These are phyloP conservation scores for Drosophila lacertosa DNA, from an alignment of 1,140 invertebrate genomes.

Conservation along the genomic window DNA sequence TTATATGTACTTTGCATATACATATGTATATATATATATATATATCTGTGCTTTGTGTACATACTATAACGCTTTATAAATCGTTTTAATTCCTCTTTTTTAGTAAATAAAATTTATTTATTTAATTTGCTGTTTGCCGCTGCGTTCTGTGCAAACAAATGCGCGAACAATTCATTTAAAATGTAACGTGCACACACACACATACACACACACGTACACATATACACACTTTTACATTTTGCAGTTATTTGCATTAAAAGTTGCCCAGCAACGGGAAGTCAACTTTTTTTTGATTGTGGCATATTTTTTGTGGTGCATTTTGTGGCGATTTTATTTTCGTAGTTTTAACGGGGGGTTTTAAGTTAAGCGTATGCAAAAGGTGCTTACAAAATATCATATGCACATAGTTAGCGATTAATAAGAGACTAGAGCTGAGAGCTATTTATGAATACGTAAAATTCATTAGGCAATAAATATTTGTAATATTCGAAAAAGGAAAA, in stretches of 20 bases:
- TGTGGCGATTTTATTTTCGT: conserved; percentile 46
- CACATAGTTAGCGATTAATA: conserved; percentile 1
- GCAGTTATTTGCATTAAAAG: conserved; percentile 66
- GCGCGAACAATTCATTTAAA: conserved; percentile 78
- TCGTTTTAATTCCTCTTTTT: conserved; percentile 49
- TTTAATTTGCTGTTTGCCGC: conserved; percentile 71
- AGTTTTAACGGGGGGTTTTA: conserved; percentile 25
- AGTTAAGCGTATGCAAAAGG: conserved; percentile 34
- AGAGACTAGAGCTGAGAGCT: neutral
- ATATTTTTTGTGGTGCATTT: conserved; percentile 58
- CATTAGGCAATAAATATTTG: neutral
- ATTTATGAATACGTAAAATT: conserved; percentile 1
- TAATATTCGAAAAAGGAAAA: neutral
- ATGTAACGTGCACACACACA: conserved; percentile 56
- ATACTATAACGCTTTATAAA: conserved; percentile 15
- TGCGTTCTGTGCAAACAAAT: conserved; percentile 68
- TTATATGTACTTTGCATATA: conserved; percentile 8
- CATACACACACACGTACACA: conserved; percentile 3
- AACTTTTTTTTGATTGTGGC: conserved; percentile 63
- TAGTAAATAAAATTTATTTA: conserved; percentile 71
- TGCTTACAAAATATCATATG: conserved; percentile 28
- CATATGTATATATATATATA: conserved; percentile 14
- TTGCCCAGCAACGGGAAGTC: conserved; percentile 67
- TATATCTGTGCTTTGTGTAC: conserved; percentile 4
- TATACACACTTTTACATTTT: conserved; percentile 16